phyloP scores from a whole-genome alignment of 2,113 vertebrate genomes.

The Menidia beryllina region DNA sequence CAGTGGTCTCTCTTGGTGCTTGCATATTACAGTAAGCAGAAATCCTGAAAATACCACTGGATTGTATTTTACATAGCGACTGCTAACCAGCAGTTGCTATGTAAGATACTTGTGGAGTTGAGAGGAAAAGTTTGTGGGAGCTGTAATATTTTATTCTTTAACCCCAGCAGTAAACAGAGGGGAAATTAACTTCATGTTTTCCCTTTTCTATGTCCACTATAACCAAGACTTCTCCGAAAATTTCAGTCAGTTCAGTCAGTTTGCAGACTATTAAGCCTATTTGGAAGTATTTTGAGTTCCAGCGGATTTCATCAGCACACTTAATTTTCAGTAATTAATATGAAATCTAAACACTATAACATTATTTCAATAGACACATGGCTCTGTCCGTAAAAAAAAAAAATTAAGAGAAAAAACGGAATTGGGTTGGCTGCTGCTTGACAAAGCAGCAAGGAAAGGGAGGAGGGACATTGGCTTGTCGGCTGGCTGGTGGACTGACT shows the following conservation, averaged over 20 bases:
- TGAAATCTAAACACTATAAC: slow-evolving; percentile 12
- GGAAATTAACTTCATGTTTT: too few species aligned
- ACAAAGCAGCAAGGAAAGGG: slow-evolving; percentile 43
- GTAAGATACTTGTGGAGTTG: too few species aligned
- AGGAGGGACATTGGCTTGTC: slow-evolving; percentile 35
- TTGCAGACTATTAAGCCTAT: not conserved
- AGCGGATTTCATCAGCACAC: slow-evolving; percentile 12
- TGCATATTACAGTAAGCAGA: not conserved
- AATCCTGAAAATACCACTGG: not conserved
- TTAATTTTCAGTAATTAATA: slow-evolving; percentile 19
- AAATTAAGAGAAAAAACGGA: slow-evolving; percentile 9
- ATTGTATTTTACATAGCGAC: slow-evolving; percentile 6
- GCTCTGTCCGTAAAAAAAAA: slow-evolving; percentile 12
- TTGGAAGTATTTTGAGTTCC: not conserved
- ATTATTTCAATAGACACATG: slow-evolving; percentile 30
- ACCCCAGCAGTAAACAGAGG: not conserved
- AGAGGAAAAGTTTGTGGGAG: not conserved
- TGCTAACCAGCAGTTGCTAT: not conserved
- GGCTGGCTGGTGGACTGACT: slow-evolving; percentile 45
- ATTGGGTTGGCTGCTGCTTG: slow-evolving; percentile 41
- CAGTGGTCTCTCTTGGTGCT: not conserved
- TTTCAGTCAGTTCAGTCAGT: not conserved
- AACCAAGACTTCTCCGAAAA: not conserved
- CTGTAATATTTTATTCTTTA: not conserved
- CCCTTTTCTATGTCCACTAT: too few species aligned